Base-by-base conservation (phyloP, 2,888 invertebrate species). In the Amiota mariae region DNA sequence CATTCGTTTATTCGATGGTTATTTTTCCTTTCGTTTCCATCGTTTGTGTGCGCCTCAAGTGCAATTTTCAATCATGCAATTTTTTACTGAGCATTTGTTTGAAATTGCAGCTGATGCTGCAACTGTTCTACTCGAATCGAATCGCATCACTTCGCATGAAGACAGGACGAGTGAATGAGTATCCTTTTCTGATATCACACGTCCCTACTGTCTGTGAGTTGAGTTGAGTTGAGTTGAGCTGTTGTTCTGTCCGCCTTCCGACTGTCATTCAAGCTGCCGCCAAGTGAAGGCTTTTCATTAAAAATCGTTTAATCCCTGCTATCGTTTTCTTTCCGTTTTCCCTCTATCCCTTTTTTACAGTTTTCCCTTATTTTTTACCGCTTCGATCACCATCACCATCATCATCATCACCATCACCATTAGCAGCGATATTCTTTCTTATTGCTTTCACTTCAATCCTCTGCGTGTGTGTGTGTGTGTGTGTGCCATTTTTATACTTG, bases 271-370 rank as follows among this genome's bases (percentile, higher is more conserved):
- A 74, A 79, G 78, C 59, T 20, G 59, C 72, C 73, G 77, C 85
- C 84, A 74, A 85, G 85, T 84, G 82, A 84, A 81, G 86, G 82
- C 81, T 81, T 87, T 85, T 87, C 84, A 85, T 87, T 87, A 85
- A 85, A 85, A 85, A 85, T 87, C 86, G 87, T 87, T 85, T 85
- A 85, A 85, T 85, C 87, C 87, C 78, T 79, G 86, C 85, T 87
- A 83, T 85, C 83, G 80, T 86, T 86, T 72, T 72, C 13, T 48
- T 57, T 70, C 59, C 59, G 48, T 15, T 73, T 47, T 36, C 36
- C 61, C n/a, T 70, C 11, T 12, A n/a, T n/a, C n/a, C 47, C 51
- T 18, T 74, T 73, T 75, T 63, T 36, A 1, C 18, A 10, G 3
- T 36, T 36, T 36, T 59, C 18, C 18, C 57, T 46, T 72, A 67